A percentile compares a stretch with the other conserved stretches of the same genome.
Evolutionary conservation across 1,140 invertebrate species (phyloP).

Genomic region (Solenopsis invicta): DNA sequence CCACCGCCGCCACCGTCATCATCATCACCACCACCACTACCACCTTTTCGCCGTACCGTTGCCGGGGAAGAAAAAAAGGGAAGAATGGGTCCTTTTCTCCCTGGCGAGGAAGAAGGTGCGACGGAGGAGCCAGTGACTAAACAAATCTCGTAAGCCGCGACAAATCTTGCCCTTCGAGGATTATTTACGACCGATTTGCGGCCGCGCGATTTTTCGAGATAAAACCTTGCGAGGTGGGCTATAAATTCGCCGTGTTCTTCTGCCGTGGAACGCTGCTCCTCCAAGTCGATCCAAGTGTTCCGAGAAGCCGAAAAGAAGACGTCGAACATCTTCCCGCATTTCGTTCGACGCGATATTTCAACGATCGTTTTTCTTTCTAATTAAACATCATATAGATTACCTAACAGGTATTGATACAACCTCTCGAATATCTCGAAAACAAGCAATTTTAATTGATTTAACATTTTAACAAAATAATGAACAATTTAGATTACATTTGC

Average conservation of each 20-base stretch:
- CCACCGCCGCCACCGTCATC: too few relatives aligned
- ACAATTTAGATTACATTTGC: background rate
- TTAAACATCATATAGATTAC: background rate
- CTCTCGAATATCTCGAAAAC: background rate
- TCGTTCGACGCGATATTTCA: constrained; percentile 8
- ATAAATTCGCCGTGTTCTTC: constrained; percentile 48
- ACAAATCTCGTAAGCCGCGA: constrained; percentile 63
- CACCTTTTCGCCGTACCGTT: constrained; percentile 47
- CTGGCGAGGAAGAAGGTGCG: background rate
- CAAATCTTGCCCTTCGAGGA: constrained; percentile 57
- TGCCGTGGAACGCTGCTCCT: constrained; percentile 8
- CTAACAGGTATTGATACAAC: background rate
- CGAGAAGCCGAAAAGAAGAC: constrained; percentile 23
- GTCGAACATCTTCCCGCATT: background rate
- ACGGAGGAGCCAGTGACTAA: constrained; percentile 38
- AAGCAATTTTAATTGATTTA: background rate
- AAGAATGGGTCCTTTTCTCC: constrained; percentile 28
- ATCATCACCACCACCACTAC: too few relatives aligned
- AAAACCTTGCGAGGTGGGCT: constrained; percentile 47
- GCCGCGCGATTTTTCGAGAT: constrained; percentile 57
- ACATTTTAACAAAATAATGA: background rate
- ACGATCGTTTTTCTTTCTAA: background rate
- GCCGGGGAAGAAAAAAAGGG: constrained; percentile 39
- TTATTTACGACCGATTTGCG: constrained; percentile 59
- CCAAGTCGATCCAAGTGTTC: background rate